These are phyloP conservation scores for Carposina sasakii DNA, from an alignment of 1,140 invertebrate species.

Conservation along the genomic window DNA sequence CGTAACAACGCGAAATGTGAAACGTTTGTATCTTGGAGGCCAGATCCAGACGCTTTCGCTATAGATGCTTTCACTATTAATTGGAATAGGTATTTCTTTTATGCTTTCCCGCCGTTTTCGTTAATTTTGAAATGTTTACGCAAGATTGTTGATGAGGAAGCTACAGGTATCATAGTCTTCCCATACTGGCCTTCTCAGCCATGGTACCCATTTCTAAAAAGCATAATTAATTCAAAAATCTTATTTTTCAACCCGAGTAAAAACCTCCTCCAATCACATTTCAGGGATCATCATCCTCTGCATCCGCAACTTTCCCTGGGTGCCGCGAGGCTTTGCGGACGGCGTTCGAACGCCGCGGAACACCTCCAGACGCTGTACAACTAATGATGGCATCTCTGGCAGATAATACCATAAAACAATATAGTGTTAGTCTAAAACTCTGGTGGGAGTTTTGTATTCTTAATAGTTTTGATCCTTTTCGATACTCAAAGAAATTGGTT, in stretches of 20 bases:
- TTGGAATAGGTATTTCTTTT: slow-evolving; percentile 23
- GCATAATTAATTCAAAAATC: background rate
- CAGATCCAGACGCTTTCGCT: slow-evolving; percentile 18
- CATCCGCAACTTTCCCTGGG: slow-evolving; percentile 5
- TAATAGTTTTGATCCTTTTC: background rate
- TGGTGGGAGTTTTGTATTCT: slow-evolving; percentile 1
- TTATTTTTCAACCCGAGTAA: background rate
- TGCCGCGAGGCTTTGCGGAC: slow-evolving; percentile 7
- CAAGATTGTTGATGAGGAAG: slow-evolving; percentile 6
- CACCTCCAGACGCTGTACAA: background rate
- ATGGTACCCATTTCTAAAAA: slow-evolving; percentile 3
- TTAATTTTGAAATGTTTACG: slow-evolving; percentile 22
- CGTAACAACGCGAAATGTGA: slow-evolving; percentile 10
- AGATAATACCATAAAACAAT: slow-evolving; percentile 2
- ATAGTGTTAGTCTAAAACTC: background rate
- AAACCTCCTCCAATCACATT: slow-evolving; percentile 2
- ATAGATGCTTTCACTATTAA: slow-evolving; percentile 28
- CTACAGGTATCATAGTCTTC: background rate
- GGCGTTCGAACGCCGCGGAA: background rate
- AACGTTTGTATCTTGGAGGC: slow-evolving; percentile 25
- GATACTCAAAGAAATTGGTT: background rate
- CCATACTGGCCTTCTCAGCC: slow-evolving; percentile 5
- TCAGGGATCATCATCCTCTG: slow-evolving; percentile 6
- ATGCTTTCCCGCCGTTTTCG: slow-evolving; percentile 34
- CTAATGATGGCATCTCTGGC: slow-evolving; percentile 4